These are phyloP conservation scores for Aproaerema taeniolella DNA, from an alignment of 2,888 invertebrate genomes.

Conservation along the genomic window DNA sequence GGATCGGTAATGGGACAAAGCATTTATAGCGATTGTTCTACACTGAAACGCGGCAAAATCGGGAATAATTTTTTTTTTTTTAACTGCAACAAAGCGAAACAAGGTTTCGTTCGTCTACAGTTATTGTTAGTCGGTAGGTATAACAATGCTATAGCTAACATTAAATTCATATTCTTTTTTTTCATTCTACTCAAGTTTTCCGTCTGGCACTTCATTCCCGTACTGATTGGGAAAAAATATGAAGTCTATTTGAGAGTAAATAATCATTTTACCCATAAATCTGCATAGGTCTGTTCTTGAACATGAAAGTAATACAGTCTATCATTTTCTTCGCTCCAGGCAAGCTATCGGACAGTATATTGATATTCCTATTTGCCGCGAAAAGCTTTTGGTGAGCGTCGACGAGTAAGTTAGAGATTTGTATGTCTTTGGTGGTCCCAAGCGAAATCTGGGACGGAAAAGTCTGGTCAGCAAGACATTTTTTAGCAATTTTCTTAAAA, in stretches of 20 bases:
- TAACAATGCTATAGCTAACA: no score
- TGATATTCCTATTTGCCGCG: constrained; percentile 17
- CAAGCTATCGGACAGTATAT: constrained; percentile 19
- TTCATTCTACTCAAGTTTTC: no score
- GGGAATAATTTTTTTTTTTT: constrained; percentile 23
- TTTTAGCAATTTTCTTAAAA: constrained; percentile 9
- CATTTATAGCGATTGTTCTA: constrained; percentile 25
- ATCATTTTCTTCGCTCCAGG: no score
- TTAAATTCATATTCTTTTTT: no score
- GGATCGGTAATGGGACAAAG: constrained; percentile 25
- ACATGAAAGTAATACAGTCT: no score
- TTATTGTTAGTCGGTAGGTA: no score
- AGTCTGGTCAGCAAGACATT: constrained; percentile 9
- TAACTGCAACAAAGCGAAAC: neutral
- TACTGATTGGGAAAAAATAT: no score
- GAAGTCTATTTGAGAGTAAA: no score
- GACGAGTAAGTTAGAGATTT: constrained; percentile 7
- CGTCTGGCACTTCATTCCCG: no score
- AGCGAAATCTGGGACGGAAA: constrained; percentile 4
- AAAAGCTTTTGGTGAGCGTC: constrained; percentile 9
- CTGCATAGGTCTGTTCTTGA: no score
- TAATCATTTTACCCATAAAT: no score
- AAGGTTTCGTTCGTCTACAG: no score
- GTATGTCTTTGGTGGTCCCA: constrained; percentile 4
- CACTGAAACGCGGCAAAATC: constrained; percentile 16